phyloP scores from a whole-genome alignment of 2,113 vertebrate species.

The Sinosuthora webbiana region DNA sequence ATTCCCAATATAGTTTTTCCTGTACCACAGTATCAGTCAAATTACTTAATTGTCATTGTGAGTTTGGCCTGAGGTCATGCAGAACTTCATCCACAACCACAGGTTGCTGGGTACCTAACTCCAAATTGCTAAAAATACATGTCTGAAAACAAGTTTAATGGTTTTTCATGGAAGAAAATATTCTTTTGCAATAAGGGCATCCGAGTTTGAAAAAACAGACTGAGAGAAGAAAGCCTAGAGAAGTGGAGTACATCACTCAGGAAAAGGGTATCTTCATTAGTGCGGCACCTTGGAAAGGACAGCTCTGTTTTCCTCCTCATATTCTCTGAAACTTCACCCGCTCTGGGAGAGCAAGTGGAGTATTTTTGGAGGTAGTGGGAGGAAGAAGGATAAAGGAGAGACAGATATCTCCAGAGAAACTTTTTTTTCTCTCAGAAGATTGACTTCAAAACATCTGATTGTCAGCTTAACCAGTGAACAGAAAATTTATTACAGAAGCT shows the following conservation, averaged over 20 bases:
- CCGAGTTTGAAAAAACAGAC: background rate
- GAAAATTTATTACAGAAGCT: background rate
- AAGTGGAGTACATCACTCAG: background rate
- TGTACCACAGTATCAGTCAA: background rate
- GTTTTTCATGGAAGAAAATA: background rate
- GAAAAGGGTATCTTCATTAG: background rate
- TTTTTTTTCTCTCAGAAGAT: background rate
- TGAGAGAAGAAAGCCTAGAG: background rate
- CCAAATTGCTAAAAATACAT: background rate
- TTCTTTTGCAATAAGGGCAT: background rate
- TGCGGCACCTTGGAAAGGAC: background rate
- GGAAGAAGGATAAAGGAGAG: background rate
- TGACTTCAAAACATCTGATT: constrained; percentile 5
- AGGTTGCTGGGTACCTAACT: background rate
- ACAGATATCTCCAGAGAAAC: background rate
- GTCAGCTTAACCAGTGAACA: background rate
- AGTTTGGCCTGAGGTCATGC: background rate
- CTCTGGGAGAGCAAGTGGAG: background rate
- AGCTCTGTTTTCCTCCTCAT: background rate
- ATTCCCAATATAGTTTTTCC: background rate
- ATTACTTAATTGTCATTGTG: background rate
- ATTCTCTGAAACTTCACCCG: background rate
- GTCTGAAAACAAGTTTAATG: background rate
- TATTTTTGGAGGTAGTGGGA: constrained; percentile 22
- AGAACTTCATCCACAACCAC: background rate